These are phyloP conservation scores for Aphidius ervi DNA, from an alignment of 1,140 invertebrate genomes.

Conservation along the genomic window DNA sequence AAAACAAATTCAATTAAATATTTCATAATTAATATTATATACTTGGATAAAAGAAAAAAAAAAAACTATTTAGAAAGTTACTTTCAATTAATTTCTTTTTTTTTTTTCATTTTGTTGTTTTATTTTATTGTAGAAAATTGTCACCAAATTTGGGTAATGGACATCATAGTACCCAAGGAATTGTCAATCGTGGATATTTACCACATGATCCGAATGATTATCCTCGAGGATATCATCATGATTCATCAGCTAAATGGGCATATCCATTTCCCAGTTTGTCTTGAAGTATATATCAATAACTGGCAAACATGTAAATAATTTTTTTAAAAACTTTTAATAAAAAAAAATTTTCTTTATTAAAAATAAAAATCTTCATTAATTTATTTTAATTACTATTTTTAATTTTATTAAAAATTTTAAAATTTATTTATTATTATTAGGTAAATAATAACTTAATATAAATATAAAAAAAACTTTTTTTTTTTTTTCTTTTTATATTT, in stretches of 20 bases:
- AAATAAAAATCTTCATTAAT: no score
- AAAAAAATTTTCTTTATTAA: no score
- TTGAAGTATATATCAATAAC: constrained; percentile 30
- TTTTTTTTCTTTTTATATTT: no score
- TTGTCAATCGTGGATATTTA: constrained; percentile 44
- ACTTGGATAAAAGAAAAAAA: not conserved
- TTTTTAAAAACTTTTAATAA: no score
- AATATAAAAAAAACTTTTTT: no score
- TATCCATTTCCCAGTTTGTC: constrained; percentile 45
- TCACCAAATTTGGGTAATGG: constrained; percentile 10
- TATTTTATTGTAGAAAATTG: constrained; percentile 13
- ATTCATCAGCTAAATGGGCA: constrained; percentile 41
- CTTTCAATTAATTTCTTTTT: not conserved
- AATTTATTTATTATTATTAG: no score
- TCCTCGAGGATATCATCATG: constrained; percentile 26
- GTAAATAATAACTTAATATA: no score
- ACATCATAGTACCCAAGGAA: constrained; percentile 30
- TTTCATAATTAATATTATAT: not conserved
- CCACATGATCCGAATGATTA: constrained; percentile 38
- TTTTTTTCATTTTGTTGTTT: not conserved
- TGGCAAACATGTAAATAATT: constrained; percentile 10
- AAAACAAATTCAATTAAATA: not conserved
- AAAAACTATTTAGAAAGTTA: not conserved
- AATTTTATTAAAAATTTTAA: no score
- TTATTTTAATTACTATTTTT: no score